Conservation (phyloP, 2,888 invertebrate species). For the Ethmia dodecea region DNA sequence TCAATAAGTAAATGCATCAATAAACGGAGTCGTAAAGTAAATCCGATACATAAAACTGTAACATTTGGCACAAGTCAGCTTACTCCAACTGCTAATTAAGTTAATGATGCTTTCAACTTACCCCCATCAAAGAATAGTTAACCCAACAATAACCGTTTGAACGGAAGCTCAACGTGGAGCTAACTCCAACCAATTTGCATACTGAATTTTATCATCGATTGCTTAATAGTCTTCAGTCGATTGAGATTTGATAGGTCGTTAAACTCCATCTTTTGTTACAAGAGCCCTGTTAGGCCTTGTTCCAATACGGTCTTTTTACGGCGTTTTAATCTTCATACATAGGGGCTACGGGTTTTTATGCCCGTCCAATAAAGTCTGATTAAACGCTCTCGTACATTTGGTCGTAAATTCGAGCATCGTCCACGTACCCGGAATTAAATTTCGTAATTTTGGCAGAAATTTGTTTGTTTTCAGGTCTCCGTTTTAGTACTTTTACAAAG, state of each 20-base stretch:
- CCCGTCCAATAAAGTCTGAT: slow-evolving; percentile 6
- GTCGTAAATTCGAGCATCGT: neutral
- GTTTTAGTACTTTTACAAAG: too few relatives aligned
- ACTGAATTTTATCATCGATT: too few relatives aligned
- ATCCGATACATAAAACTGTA: too few relatives aligned
- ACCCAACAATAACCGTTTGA: neutral
- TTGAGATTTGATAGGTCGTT: neutral
- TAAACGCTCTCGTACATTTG: slow-evolving; percentile 1
- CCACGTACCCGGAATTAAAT: neutral
- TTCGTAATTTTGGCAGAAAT: neutral
- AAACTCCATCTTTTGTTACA: neutral
- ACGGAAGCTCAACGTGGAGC: too few relatives aligned
- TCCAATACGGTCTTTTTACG: slow-evolving; percentile 15
- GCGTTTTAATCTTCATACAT: slow-evolving; percentile 19
- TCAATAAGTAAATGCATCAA: too few relatives aligned
- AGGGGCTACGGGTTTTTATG: slow-evolving; percentile 15
- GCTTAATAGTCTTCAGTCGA: too few relatives aligned
- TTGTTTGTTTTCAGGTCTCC: neutral
- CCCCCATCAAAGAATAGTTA: slow-evolving; percentile 1
- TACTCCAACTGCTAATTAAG: too few relatives aligned
- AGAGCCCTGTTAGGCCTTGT: neutral
- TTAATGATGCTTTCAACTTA: too few relatives aligned
- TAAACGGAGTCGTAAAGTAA: too few relatives aligned
- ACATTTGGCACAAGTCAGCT: too few relatives aligned
- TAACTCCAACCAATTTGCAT: too few relatives aligned